phyloP scores from a whole-genome alignment of 2,888 invertebrate genomes.

The Girardia tigrina region DNA sequence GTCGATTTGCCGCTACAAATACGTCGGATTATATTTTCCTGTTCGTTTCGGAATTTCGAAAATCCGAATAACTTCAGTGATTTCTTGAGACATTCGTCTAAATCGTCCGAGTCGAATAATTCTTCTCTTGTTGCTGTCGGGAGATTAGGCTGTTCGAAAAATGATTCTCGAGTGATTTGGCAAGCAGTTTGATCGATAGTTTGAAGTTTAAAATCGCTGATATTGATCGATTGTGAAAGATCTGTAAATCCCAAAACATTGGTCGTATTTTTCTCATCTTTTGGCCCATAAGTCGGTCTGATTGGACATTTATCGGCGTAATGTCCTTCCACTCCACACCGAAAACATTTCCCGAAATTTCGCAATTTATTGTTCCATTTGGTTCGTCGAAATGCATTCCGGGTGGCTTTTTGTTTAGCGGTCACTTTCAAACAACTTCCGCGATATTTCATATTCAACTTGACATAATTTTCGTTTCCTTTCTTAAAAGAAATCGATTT shows the following conservation, averaged over 20 bases:
- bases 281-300: conserved; percentile 39
- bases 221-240: conserved; percentile 27
- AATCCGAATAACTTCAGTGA: conserved; percentile 67
- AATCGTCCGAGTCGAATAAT: neutral
- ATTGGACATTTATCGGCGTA: conserved; percentile 55
- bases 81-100: conserved; percentile 46
- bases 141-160: neutral
- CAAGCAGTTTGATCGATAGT: neutral
- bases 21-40: conserved; percentile 71
- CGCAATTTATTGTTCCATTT: conserved; percentile 23
- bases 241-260: neutral
- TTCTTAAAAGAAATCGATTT: no score
- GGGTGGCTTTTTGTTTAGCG: neutral
- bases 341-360: conserved; percentile 57
- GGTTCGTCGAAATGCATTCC: neutral
- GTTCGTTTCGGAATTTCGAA: conserved; percentile 65
- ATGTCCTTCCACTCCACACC: conserved; percentile 65
- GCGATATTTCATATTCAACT: conserved; percentile 31
- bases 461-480: conserved; percentile 26
- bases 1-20: conserved; percentile 66
- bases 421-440: conserved; percentile 28
- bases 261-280: neutral
- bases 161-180: neutral
- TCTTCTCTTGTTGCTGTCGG: neutral
- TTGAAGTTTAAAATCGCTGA: neutral